Conservation (phyloP, 2,888 invertebrate genomes). For the Drosophila siamana region DNA sequence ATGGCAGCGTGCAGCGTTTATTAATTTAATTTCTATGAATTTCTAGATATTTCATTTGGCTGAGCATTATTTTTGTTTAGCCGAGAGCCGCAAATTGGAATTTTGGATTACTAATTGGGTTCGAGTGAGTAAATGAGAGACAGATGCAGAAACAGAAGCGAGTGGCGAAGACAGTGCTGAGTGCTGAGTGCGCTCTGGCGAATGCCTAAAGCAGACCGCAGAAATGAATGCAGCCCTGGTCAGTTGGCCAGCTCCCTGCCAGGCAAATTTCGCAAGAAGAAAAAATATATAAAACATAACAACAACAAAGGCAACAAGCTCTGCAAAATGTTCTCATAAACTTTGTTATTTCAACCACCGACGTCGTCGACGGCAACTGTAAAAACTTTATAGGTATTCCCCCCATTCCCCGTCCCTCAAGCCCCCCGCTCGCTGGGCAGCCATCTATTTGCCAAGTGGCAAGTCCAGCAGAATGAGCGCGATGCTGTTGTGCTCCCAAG, state of each 20-base stretch:
- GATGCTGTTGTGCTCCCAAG: background rate
- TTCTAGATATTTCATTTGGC: conserved; percentile 24
- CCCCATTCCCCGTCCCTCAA: background rate
- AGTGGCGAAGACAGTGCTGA: background rate
- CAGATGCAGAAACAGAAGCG: background rate
- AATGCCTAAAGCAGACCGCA: conserved; percentile 38
- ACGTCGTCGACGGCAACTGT: conserved; percentile 34
- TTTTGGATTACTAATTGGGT: conserved; percentile 42
- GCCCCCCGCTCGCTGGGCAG: conserved; percentile 9
- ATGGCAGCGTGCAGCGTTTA: conserved; percentile 45
- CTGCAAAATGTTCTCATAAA: conserved; percentile 58
- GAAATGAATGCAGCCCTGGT: conserved; percentile 52
- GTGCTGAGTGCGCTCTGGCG: conserved; percentile 13
- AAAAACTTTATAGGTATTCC: conserved; percentile 65
- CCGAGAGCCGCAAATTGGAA: conserved; percentile 24
- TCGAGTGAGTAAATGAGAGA: background rate
- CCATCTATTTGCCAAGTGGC: conserved; percentile 25
- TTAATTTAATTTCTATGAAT: conserved; percentile 36
- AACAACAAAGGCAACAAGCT: conserved; percentile 14
- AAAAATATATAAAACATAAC: background rate
- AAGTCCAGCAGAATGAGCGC: background rate
- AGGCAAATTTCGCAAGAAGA: background rate
- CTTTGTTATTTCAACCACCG: conserved; percentile 63
- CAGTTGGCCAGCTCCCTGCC: conserved; percentile 36
- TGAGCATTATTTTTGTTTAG: conserved; percentile 15